A percentile compares a stretch with the other conserved stretches of the same genome.
Evolutionary conservation across 53 echinoderm and acorn worm genomes (phyloP).

Genomic region (Zoroaster sp.): DNA sequence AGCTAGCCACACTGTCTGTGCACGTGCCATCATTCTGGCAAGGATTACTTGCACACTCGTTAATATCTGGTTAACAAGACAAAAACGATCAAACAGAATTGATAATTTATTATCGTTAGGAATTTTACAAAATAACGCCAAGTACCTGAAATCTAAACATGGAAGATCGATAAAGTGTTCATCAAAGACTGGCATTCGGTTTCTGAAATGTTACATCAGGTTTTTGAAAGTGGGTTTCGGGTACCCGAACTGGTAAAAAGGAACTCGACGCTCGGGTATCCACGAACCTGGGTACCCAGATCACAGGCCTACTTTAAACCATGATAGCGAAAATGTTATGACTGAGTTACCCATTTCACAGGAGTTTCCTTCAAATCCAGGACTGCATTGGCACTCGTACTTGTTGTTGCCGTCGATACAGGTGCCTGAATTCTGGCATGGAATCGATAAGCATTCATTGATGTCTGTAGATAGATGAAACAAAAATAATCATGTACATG

Average conservation of each 20-base stretch:
- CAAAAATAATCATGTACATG: background rate
- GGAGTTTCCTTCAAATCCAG: slow-evolving; percentile 1
- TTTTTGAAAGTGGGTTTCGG: no score
- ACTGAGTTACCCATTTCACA: slow-evolving; percentile 32
- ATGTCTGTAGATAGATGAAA: slow-evolving; percentile 4
- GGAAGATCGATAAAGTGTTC: no score
- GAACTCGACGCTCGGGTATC: background rate
- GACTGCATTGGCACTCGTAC: background rate
- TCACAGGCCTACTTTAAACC: no score
- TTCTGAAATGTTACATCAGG: no score
- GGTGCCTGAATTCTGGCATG: slow-evolving; percentile 34
- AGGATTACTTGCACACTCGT: slow-evolving; percentile 24
- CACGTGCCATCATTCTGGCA: slow-evolving; percentile 39
- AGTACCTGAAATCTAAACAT: no score
- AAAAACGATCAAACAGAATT: background rate
- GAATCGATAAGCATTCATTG: slow-evolving; percentile 13
- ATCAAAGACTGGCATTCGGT: no score
- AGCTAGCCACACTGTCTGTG: slow-evolving; percentile 5
- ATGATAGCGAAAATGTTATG: background rate
- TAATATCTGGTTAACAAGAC: slow-evolving; percentile 27
- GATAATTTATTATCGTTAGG: no score
- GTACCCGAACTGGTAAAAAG: no score
- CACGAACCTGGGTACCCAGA: no score
- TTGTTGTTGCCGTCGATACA: slow-evolving; percentile 17
- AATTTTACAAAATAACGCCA: no score